Evolutionary conservation across 2,113 vertebrate species (phyloP), one percentile per base, ranked within the genome.

Genomic region (Talpa occidentalis): DNA sequence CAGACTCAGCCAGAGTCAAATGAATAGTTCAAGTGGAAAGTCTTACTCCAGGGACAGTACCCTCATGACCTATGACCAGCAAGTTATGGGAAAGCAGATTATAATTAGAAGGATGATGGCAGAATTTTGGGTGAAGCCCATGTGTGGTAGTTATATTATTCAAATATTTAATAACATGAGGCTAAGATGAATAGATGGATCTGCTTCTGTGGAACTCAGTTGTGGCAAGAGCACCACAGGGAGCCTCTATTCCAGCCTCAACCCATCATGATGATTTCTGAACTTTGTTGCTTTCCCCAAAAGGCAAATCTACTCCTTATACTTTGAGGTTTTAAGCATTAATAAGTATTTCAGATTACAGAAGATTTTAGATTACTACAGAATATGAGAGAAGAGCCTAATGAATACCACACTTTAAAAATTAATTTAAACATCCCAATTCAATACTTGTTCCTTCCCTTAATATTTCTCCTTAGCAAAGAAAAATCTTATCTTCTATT

Each of bases 61-160:
- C 42, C 44, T 87, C 17, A 15, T 70, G 73, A 79, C 79, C 70
- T 88, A 64, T 73, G 79, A 91, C 30, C 40, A 87, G 60, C 44
- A 88, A 44, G 19, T 92, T 96, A 59, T 80, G 40, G 59, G 69
- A 96, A 96, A 78, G 37, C 81, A 90, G 72, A 73, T 73, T 94
- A 52, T 84, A 93, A 88, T 94, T 96, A 88, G 60, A 94, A 85
- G 35, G 59, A 70, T 70, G 44, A 44, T 52, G 42, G 66, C 22
- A 64, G 73, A 91, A 90, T 66, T 90, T 73, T 83, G 21, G 93
- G 70, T 85, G 42, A 90, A 56, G 80, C 35, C 16, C 44, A 67
- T 93, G 19, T 76, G 67, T 35, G 26, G n/a, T 84, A 79, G 83
- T 86, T 94, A 69, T 80, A 66, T 60, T 73, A 37, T 84, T 95